Base-by-base conservation (phyloP, 1,140 invertebrate species). In the Pissodes strobi region DNA sequence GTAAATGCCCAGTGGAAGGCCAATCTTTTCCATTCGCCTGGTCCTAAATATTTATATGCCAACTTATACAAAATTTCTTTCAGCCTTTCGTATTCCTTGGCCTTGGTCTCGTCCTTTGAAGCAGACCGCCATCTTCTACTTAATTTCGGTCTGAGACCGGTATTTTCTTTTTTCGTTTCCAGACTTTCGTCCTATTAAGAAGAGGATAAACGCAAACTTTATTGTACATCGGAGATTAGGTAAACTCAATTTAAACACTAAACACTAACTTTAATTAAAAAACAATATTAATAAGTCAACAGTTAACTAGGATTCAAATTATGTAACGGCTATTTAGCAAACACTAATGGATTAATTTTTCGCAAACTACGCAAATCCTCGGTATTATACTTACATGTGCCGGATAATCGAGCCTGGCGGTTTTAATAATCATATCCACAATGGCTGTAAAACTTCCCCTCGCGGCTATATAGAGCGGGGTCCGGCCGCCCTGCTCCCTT, bases 361-460 rank as follows among this genome's bases (percentile, higher is more conserved):
- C n/a, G n/a, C n/a, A n/a, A n/a, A n/a, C n/a, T n/a, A n/a, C n/a
- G n/a, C 10, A 21, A 41, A 12, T 30, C 8, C 0, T n/a, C n/a
- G n/a, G n/a, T n/a, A n/a, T n/a, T n/a, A n/a, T n/a, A 55, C 70
- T 71, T 68, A 75, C 75, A 41, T 75, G 72, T 37, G 70, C 64
- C 0, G 75, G 74, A 64, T 75, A 77, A 55, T 77, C 76, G 15
- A 90, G 74, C 58, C 87, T 81, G 1, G 87, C 86, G 5, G 90
- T 92, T 74, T 88, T 89, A 49, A 92, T 92, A 34, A 93, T 87
- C 82, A 92, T 89, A 71, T 92, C 90, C 46, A 93, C 87, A 49
- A 93, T 92, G 2, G 90, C 88, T 10, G 90, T 91, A 79, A 91
- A 91, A 75, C 90, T 91, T 10, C 90, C 90, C 62, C 90, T 79